Percentiles rank a stretch among this genome's conserved stretches.
Conservation (phyloP, 2,797 vertebrate genomes). For the Scolopax rusticola region DNA sequence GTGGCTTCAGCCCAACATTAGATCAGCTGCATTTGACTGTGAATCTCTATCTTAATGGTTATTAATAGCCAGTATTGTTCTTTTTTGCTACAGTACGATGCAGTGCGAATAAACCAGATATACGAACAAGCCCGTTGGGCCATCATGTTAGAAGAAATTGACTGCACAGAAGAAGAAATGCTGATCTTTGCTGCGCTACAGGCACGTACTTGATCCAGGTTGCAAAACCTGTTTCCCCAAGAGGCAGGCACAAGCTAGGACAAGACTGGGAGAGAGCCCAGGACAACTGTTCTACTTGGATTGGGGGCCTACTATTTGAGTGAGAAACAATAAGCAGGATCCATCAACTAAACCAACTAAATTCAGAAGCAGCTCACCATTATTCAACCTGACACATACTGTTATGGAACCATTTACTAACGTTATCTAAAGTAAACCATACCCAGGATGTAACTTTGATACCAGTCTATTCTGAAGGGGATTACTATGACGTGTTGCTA, state of each 20-base stretch:
- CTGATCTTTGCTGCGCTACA: conserved; percentile 97
- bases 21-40: neutral
- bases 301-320: neutral
- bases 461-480: neutral
- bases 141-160: conserved; percentile 95
- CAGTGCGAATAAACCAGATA: conserved; percentile 95
- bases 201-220: conserved; percentile 76
- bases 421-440: neutral
- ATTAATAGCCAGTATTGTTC: neutral
- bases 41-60: neutral
- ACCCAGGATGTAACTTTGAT: neutral
- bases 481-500: neutral
- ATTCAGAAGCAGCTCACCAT: neutral
- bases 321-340: neutral
- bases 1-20: neutral
- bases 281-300: neutral
- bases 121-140: conserved; percentile 98
- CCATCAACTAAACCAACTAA: neutral
- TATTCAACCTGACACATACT: neutral
- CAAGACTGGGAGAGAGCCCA: neutral
- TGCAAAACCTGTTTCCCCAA: conserved; percentile 26
- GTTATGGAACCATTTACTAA: neutral
- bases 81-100: conserved; percentile 88
- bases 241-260: conserved; percentile 11
- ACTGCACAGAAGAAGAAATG: conserved; percentile 99